A percentile compares a stretch with the other conserved stretches of the same genome.
These are phyloP conservation scores for Drosophila repletoides DNA, from an alignment of 1,140 invertebrate species.

Conservation along the genomic window DNA sequence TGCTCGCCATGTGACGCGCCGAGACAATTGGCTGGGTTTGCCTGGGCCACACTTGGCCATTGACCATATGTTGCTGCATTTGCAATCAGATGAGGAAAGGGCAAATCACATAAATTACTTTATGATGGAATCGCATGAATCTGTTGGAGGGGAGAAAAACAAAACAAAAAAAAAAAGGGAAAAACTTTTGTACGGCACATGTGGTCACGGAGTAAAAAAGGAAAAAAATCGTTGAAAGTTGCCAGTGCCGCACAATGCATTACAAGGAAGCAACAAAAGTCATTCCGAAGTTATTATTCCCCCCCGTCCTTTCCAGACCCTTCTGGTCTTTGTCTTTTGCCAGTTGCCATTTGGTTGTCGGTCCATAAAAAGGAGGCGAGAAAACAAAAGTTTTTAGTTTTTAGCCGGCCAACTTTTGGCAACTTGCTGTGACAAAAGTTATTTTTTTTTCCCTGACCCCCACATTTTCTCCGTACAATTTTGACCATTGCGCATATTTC, in stretches of 20 bases:
- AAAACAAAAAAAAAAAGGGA: conserved; percentile 23
- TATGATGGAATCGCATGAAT: conserved; percentile 74
- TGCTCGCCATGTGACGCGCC: conserved; percentile 47
- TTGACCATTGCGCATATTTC: conserved; percentile 38
- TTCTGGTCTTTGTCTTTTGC: conserved; percentile 12
- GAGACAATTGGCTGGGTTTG: conserved; percentile 55
- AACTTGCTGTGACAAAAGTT: conserved; percentile 64
- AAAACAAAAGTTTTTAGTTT: conserved; percentile 75
- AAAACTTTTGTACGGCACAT: conserved; percentile 49
- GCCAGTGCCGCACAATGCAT: conserved; percentile 45
- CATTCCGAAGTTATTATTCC: conserved; percentile 74
- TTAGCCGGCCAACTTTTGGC: conserved; percentile 62
- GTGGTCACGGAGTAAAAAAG: conserved; percentile 57
- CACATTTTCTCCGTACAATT: conserved; percentile 22
- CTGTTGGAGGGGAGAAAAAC: conserved; percentile 33
- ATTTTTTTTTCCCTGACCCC: conserved; percentile 31
- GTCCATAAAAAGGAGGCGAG: conserved; percentile 65
- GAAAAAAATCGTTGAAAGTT: conserved; percentile 49
- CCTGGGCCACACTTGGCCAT: background rate
- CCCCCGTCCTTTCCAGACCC: background rate
- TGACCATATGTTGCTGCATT: conserved; percentile 71
- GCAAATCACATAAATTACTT: conserved; percentile 79
- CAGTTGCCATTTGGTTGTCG: conserved; percentile 66
- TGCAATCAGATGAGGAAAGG: conserved; percentile 53
- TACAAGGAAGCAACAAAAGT: conserved; percentile 73